phyloP scores from a whole-genome alignment of 2,797 vertebrate species.

The Philypnodon macrostomus region DNA sequence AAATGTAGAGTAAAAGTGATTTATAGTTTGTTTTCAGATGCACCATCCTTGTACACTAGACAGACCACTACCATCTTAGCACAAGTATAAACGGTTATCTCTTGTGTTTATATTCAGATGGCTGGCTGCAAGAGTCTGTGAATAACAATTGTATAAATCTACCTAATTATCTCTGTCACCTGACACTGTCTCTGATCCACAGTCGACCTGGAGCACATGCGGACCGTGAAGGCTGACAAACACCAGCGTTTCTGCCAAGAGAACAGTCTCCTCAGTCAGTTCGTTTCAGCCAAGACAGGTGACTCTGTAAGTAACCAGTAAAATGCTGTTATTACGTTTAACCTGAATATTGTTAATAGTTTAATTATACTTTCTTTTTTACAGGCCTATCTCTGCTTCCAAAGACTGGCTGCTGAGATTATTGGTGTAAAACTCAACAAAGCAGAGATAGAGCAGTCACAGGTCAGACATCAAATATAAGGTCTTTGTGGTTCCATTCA shows the following conservation, averaged over 20 bases:
- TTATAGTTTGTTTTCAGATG: conserved; percentile 44
- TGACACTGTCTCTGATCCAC: conserved; percentile 57
- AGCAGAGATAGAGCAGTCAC: conserved; percentile 97
- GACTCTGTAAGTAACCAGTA: conserved; percentile 86
- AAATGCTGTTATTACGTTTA: too few relatives aligned
- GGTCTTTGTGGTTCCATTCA: not conserved
- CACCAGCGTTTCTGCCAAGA: conserved; percentile 96
- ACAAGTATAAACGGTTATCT: conserved; percentile 60
- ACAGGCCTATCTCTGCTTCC: conserved; percentile 97
- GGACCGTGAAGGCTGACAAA: conserved; percentile 93
- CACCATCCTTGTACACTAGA: conserved; percentile 32
- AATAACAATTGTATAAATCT: conserved; percentile 48
- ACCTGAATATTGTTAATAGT: not conserved
- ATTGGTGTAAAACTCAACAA: conserved; percentile 97
- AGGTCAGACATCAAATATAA: conserved; percentile 77
- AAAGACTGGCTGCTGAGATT: conserved; percentile 95
- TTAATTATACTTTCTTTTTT: conserved; percentile 14
- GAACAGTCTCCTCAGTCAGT: conserved; percentile 91
- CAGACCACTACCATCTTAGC: conserved; percentile 57
- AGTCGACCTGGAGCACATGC: conserved; percentile 98
- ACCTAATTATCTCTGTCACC: conserved; percentile 43
- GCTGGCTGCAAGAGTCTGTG: conserved; percentile 38
- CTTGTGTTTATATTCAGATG: conserved; percentile 61
- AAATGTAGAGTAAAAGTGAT: conserved; percentile 24
- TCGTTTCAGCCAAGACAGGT: conserved; percentile 95